phyloP scores from a whole-genome alignment of 1,140 invertebrate genomes.

The Ruditapes philippinarum region DNA sequence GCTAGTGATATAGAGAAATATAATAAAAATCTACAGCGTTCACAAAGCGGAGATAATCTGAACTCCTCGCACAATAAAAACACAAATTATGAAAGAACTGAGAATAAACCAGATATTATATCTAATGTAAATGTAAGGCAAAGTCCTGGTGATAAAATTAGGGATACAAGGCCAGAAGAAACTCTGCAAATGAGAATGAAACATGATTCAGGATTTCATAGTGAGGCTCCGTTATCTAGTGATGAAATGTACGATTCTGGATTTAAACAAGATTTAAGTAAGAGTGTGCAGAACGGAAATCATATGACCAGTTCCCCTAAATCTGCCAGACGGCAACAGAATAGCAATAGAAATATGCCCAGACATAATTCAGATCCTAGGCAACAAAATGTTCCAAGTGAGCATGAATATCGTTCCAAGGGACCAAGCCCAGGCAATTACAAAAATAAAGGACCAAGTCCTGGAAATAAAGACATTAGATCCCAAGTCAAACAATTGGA shows the following conservation, averaged over 20 bases:
- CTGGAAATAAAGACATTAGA: not conserved
- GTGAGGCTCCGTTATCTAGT: constrained; percentile 28
- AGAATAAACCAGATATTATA: constrained; percentile 11
- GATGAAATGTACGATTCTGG: constrained; percentile 53
- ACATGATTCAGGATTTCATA: constrained; percentile 36
- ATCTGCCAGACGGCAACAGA: not conserved
- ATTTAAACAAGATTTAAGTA: constrained; percentile 59
- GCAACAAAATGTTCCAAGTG: not conserved
- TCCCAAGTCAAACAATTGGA: not conserved
- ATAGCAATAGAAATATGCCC: not conserved
- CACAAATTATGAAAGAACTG: not conserved
- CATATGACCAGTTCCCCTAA: constrained; percentile 61
- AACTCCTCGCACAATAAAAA: not conserved
- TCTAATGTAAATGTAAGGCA: not conserved
- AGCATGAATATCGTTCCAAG: not conserved
- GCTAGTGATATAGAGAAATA: not conserved
- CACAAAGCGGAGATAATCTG: not conserved
- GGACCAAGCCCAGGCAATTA: not conserved
- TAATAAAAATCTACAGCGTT: not conserved
- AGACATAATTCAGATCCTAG: constrained; percentile 34
- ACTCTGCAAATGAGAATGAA: not conserved
- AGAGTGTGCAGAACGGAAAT: not conserved
- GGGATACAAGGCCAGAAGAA: not conserved
- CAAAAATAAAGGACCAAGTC: not conserved
- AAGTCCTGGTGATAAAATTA: not conserved